Conservation (phyloP, 2,113 vertebrate species). For the Lanius collurio region DNA sequence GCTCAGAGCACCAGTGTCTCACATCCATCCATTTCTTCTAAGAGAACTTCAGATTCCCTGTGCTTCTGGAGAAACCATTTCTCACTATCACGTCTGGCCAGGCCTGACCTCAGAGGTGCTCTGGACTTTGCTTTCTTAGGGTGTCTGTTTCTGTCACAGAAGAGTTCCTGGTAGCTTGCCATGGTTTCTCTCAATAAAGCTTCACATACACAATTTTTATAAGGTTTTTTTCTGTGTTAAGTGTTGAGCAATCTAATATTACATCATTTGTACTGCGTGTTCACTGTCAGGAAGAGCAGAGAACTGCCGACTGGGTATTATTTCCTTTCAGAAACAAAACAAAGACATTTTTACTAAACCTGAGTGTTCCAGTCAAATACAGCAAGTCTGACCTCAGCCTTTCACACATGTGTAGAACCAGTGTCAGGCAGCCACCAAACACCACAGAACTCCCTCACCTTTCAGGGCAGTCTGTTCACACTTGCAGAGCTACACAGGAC, state of each 20-base stretch:
- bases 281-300: not conserved
- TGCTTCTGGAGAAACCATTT: not conserved
- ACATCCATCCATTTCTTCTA: not conserved
- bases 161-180: not conserved
- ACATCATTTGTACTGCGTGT: not conserved
- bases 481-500: not conserved
- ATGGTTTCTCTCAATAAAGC: not conserved
- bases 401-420: accelerated
- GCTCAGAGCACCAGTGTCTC: not conserved
- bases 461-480: not conserved
- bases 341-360: not conserved
- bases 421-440: not conserved
- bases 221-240: not conserved
- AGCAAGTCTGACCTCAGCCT: not conserved
- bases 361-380: not conserved
- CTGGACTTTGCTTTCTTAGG: not conserved
- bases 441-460: not conserved
- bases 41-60: not conserved
- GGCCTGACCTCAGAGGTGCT: not conserved
- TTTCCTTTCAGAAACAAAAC: not conserved
- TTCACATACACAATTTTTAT: not conserved
- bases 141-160: not conserved
- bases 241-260: not conserved
- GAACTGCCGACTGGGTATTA: not conserved
- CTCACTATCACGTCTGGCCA: not conserved